Conservation (phyloP, 2,797 vertebrate species). For the Phoebastria nigripes region DNA sequence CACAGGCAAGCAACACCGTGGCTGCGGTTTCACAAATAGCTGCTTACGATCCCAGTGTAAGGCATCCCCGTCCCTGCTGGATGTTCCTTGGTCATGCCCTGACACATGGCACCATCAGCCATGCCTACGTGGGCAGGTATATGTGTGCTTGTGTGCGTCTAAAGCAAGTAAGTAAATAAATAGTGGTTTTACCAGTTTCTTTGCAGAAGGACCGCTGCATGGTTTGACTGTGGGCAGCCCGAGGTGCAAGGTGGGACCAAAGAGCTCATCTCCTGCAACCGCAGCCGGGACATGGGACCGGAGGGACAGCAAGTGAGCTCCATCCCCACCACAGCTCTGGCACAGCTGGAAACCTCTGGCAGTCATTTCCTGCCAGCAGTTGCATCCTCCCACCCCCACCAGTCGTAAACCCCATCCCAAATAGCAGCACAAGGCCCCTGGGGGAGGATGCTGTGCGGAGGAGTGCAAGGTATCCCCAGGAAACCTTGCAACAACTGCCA, state of each 20-base stretch:
- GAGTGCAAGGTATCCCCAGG: not conserved
- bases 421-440: not conserved
- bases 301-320: not conserved
- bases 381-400: not conserved
- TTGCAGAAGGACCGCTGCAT: accelerated
- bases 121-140: not conserved
- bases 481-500: not conserved
- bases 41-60: not conserved
- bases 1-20: accelerated
- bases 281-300: accelerated
- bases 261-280: not conserved
- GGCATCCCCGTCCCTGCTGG: not conserved
- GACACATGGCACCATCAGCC: accelerated
- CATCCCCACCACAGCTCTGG: not conserved
- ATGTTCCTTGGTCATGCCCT: accelerated
- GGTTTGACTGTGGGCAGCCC: not conserved
- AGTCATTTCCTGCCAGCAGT: not conserved
- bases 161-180: not conserved
- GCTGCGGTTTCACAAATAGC: not conserved
- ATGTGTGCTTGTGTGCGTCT: accelerated
- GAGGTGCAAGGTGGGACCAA: accelerated
- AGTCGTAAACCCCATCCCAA: not conserved
- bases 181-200: accelerated
- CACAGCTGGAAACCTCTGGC: constrained; percentile 16
- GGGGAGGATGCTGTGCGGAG: not conserved